Conservation (phyloP, 53 echinoderm and acorn worm species). For the Echinarachnius parma region DNA sequence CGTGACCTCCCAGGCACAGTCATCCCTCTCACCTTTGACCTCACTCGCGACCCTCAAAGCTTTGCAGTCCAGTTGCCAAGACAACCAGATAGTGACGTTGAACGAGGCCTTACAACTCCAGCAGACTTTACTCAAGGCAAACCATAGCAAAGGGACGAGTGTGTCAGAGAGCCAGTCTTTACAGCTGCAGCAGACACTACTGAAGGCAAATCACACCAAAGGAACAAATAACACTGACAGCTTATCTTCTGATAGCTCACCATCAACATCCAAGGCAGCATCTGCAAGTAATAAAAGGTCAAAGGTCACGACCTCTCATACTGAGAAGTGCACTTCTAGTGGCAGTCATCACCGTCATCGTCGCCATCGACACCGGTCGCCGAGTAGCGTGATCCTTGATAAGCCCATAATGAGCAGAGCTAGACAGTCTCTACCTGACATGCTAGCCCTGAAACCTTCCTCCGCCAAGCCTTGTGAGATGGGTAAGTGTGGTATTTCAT, state of each 20-base stretch:
- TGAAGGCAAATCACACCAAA: too few relatives aligned
- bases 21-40: slow-evolving; percentile 17
- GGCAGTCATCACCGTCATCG: too few relatives aligned
- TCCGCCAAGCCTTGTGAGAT: slow-evolving; percentile 23
- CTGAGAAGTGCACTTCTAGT: not conserved
- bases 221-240: too few relatives aligned
- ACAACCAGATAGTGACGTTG: slow-evolving; percentile 2
- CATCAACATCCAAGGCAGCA: not conserved
- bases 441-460: slow-evolving; percentile 55
- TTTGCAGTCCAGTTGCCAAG: slow-evolving; percentile 2
- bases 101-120: not conserved
- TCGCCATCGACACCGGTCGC: slow-evolving; percentile 9
- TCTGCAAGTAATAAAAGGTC: not conserved
- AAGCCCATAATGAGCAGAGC: slow-evolving; percentile 67
- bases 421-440: slow-evolving; percentile 66
- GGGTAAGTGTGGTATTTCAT: too few relatives aligned
- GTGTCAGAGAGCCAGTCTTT: not conserved
- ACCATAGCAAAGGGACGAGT: too few relatives aligned
- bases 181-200: not conserved
- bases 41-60: not conserved
- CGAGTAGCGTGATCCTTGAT: slow-evolving; percentile 52
- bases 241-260: too few relatives aligned
- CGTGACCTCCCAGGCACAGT: not conserved
- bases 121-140: not conserved
- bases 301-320: slow-evolving; percentile 3